Conservation (phyloP, 2,113 vertebrate genomes). For the Brevimyrus niger region DNA sequence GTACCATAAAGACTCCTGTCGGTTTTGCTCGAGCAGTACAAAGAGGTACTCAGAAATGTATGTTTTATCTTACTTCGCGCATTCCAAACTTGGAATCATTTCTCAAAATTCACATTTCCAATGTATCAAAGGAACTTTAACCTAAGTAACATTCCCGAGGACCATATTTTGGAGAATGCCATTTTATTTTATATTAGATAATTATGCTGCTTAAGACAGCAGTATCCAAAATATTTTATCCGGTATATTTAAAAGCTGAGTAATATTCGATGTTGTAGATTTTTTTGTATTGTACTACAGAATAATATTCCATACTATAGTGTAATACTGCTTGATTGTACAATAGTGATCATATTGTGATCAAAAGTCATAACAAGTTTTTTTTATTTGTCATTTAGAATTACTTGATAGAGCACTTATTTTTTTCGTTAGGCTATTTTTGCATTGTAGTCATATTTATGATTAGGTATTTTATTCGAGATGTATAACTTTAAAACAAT, state of each 20-base stretch:
- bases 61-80: background rate
- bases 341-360: background rate
- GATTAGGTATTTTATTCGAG: background rate
- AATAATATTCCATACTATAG: background rate
- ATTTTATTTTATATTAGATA: background rate
- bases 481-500: background rate
- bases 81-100: background rate
- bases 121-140: background rate
- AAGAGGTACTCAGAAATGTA: slow-evolving; percentile 10
- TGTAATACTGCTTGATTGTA: background rate
- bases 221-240: background rate
- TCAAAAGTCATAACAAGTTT: background rate
- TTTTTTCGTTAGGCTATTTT: background rate
- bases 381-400: background rate
- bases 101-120: background rate
- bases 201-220: background rate
- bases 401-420: background rate
- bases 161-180: background rate
- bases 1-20: background rate
- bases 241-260: background rate
- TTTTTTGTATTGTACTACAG: background rate
- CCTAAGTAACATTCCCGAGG: background rate
- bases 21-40: background rate
- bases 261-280: background rate
- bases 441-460: background rate